Evolutionary conservation across 2,797 vertebrate genomes (phyloP).

Genomic region (Dendrocincla fuliginosa): DNA sequence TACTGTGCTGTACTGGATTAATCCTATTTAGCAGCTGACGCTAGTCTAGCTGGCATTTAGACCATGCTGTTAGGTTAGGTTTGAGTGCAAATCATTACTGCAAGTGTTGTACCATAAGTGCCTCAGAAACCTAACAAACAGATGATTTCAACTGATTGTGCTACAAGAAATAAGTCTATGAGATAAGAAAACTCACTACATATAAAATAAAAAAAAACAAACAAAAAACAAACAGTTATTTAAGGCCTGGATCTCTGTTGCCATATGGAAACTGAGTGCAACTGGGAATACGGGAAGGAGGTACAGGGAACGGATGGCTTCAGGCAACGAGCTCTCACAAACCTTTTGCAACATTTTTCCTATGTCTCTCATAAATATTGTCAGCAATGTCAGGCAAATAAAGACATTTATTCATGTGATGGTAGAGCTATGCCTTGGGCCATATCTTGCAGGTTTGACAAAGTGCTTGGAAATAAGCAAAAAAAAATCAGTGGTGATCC

Average conservation of each 20-base stretch:
- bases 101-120: background rate
- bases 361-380: background rate
- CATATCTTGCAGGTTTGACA: background rate
- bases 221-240: background rate
- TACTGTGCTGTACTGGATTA: background rate
- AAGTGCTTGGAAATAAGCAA: background rate
- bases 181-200: background rate
- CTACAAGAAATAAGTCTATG: background rate
- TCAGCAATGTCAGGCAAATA: background rate
- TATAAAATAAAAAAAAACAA: background rate
- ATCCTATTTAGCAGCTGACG: background rate
- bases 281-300: background rate
- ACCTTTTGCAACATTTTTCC: background rate
- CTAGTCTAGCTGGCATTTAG: background rate
- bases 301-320: background rate
- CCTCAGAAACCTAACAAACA: background rate
- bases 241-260: background rate
- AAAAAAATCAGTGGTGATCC: background rate
- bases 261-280: background rate
- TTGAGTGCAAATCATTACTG: background rate
- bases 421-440: background rate
- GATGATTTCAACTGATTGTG: background rate
- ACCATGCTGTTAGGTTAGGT: background rate
- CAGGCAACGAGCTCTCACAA: background rate
- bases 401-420: background rate